Evolutionary conservation across 2,797 vertebrate species (phyloP), one percentile per base, ranked within the genome.

Genomic region (Saguinus oedipus): DNA sequence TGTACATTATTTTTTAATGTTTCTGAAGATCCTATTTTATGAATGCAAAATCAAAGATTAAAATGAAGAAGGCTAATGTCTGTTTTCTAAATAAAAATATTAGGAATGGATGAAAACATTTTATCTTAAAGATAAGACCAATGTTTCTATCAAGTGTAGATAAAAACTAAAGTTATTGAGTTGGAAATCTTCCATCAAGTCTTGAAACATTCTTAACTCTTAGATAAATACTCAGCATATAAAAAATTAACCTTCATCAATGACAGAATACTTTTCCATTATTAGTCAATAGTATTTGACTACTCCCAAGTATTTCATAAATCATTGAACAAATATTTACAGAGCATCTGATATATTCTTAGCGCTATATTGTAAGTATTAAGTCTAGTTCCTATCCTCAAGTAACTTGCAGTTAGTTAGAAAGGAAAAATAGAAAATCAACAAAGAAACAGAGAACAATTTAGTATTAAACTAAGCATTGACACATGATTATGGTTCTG

Each of bases 71-170:
- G 4, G 20, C 3, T 85, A 75, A 68, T 44, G 44, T 33, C 27
- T 86, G 13, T 44, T 79, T 96, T 81, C 44, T 83, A 53, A 95
- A 84, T 26, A 80, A 72, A 7, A 95, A 61, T 88, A 94, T 72
- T 72, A 85, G 74, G 6, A 26, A 4, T 61, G 13, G 33, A 86
- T 64, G 19, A 17, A 72, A 92, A 78, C n/a, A 86, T 85, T 90
- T 84, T 64, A 81, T 86, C 89, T 95, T 94, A 87, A 61, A 55
- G 44, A 19, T 75, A 92, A 94, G 27, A 76, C 14, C 39, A 91
- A 48, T 48, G 17, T 91, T 88, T 94, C 78, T 57, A 74, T 81
- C 30, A 61, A 27, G 10, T 39, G 0, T 82, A 78, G 78, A 94
- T 94, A 80, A 90, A 93, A 88, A 93, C 82, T 76, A 55, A 94